A percentile compares a stretch with the other conserved stretches of the same genome.
These are phyloP conservation scores for Idaea dimidiata DNA, from an alignment of 2,888 invertebrate genomes.

Conservation along the genomic window DNA sequence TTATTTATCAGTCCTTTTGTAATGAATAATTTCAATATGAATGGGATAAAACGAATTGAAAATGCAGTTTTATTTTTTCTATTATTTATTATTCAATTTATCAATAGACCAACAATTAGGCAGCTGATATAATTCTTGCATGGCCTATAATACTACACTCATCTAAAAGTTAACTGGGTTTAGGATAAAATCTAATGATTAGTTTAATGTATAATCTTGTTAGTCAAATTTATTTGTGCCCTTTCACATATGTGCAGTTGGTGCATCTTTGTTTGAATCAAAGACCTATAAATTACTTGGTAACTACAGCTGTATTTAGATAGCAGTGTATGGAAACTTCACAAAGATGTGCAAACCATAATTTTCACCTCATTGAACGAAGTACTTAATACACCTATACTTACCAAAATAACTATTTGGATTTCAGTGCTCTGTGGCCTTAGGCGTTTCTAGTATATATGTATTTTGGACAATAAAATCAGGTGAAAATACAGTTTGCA, in stretches of 20 bases:
- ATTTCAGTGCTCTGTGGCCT: too few relatives aligned
- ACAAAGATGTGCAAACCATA: too few relatives aligned
- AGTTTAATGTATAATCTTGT: not conserved
- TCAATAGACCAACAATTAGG: conserved; percentile 33
- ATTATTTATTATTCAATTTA: conserved; percentile 55
- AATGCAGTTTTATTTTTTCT: conserved; percentile 50
- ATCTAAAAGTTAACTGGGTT: not conserved
- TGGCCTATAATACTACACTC: conserved; percentile 4
- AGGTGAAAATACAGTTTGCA: too few relatives aligned
- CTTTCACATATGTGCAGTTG: not conserved
- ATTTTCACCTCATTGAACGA: too few relatives aligned
- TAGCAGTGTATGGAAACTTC: too few relatives aligned
- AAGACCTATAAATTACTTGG: too few relatives aligned
- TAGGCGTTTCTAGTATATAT: too few relatives aligned
- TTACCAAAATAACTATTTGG: too few relatives aligned
- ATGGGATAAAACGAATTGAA: conserved; percentile 62
- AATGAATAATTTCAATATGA: conserved; percentile 75
- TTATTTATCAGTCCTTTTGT: conserved; percentile 78
- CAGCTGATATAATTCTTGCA: conserved; percentile 15
- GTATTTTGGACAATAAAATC: too few relatives aligned
- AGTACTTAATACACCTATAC: too few relatives aligned
- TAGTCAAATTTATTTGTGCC: not conserved
- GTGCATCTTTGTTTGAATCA: not conserved
- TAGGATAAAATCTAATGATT: not conserved
- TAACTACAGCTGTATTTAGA: too few relatives aligned